Base-by-base conservation (phyloP, 2,888 invertebrate genomes). In the Luperina testacea region DNA sequence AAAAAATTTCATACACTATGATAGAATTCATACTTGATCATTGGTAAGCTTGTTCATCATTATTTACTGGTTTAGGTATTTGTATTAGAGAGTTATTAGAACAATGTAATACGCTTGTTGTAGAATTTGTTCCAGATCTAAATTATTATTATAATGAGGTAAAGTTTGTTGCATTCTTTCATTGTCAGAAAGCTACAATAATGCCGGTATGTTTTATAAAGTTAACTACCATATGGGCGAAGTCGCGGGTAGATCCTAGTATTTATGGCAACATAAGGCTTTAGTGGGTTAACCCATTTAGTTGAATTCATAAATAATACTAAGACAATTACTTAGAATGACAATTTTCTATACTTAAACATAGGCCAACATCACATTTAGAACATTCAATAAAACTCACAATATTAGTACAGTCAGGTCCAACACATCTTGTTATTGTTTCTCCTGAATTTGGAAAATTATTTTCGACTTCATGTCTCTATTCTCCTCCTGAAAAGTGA, bases 21-120 rank as follows among this genome's bases (percentile, higher is more conserved):
- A 94, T 95, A 95, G 95, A 95, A 77, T 94, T 94, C 77, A 93
- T 93, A 77, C 91, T 90, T 82, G 95, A 95, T 59, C 71, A 59
- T 84, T 95, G 95, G 95, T 94, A 90, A 90, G 91, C 59, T 71
- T 42, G 1, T 71, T 59, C 11, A 32, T 67, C 6, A 57, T 24
- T 64, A 38, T 64, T 24, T 48, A 15, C 38, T n/a, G 8, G 32
- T 70, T 79, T 45, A 5, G 20, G 20, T 63, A 24, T 57, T 9
- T 48, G 13, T 4, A 15, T 0, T 13, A 0, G 7, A n/a, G 1
- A 17, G 17, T 20, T 27, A 51, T 6, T 51, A 11, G 1, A 38
- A 3, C 20, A 64, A 45, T 32, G n/a, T 15, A 42, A 65, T 17
- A 17, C 32, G 4, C 15, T 57, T 57, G 17, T 48, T 69, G 11